phyloP scores from a whole-genome alignment of 2,113 vertebrate species.

The Hylia prasina region DNA sequence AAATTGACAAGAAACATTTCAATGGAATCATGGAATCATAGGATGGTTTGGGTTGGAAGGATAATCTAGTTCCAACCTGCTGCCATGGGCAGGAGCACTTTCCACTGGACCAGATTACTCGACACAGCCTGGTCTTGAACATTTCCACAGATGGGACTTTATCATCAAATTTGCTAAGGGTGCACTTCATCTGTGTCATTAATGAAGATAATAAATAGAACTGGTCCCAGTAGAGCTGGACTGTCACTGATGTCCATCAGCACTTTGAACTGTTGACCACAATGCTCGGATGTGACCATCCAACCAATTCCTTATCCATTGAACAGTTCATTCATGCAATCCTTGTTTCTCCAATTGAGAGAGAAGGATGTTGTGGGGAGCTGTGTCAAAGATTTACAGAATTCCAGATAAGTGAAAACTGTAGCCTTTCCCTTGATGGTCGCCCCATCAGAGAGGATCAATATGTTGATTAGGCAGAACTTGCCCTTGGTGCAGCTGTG shows the following conservation, averaged over 20 bases:
- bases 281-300: fast-evolving
- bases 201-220: not conserved
- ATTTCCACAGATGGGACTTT: not conserved
- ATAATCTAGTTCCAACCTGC: not conserved
- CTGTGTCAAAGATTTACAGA: not conserved
- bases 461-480: not conserved
- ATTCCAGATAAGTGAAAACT: not conserved
- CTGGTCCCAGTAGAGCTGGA: not conserved
- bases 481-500: too few relatives aligned
- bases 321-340: not conserved
- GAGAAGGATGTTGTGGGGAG: not conserved
- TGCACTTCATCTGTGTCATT: not conserved
- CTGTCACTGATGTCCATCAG: not conserved
- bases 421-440: not conserved
- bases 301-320: too few relatives aligned
- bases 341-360: not conserved
- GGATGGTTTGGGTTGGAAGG: not conserved
- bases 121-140: not conserved
- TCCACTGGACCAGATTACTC: not conserved
- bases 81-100: not conserved
- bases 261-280: not conserved
- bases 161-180: not conserved
- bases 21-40: not conserved
- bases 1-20: fast-evolving
- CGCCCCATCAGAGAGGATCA: not conserved